Conservation (phyloP, 2,797 vertebrate genomes). For the Percopsis omiscomaycus region DNA sequence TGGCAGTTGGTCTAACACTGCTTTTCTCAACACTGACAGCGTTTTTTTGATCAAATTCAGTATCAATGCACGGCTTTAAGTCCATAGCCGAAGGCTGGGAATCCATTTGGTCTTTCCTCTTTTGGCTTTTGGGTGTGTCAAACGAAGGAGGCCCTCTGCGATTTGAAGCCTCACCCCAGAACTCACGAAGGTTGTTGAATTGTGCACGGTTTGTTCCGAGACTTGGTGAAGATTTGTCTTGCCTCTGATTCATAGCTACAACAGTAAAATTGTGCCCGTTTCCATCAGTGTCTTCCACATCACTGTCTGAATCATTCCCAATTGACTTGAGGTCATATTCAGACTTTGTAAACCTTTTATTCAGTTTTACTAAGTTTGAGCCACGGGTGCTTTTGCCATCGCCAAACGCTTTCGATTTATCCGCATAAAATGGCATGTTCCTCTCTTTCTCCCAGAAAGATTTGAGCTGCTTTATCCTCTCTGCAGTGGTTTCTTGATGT, state of each 20-base stretch:
- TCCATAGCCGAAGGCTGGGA: slow-evolving; percentile 47
- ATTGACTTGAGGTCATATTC: slow-evolving; percentile 73
- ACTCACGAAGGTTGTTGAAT: slow-evolving; percentile 86
- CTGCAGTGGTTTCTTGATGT: slow-evolving; percentile 61
- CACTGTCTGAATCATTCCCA: slow-evolving; percentile 52
- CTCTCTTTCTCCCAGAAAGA: slow-evolving; percentile 79
- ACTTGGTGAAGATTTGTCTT: slow-evolving; percentile 68
- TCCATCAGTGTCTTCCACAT: slow-evolving; percentile 42
- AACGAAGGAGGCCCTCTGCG: slow-evolving; percentile 29
- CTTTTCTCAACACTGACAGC: slow-evolving; percentile 49
- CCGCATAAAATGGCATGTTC: slow-evolving; percentile 41
- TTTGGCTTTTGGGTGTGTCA: slow-evolving; percentile 62
- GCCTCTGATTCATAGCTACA: slow-evolving; percentile 78
- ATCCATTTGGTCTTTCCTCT: slow-evolving; percentile 47
- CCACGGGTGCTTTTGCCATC: slow-evolving; percentile 38
- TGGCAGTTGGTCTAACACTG: slow-evolving; percentile 22
- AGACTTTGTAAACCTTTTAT: slow-evolving; percentile 77
- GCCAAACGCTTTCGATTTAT: slow-evolving; percentile 44
- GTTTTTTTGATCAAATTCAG: slow-evolving; percentile 40
- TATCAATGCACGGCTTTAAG: slow-evolving; percentile 43
- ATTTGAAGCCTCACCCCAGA: slow-evolving; percentile 82
- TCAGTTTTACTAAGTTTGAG: slow-evolving; percentile 51
- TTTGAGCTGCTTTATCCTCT: slow-evolving; percentile 68
- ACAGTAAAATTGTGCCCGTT: slow-evolving; percentile 71
- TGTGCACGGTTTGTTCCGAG: slow-evolving; percentile 73